These are phyloP conservation scores for Helicoverpa armigera DNA, from an alignment of 1,140 invertebrate species.

Conservation along the genomic window DNA sequence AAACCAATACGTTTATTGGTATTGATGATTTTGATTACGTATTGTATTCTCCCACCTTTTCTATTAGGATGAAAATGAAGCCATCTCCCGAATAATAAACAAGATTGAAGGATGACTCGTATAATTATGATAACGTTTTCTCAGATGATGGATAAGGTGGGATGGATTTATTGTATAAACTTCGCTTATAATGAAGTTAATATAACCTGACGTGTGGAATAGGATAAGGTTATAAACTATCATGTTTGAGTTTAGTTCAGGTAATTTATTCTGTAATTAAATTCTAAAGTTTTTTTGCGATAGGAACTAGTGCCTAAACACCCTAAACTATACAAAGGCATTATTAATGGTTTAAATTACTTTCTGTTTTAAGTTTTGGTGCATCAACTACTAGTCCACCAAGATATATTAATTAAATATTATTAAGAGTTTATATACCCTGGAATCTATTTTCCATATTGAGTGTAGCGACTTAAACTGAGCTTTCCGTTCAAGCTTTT, in stretches of 20 bases:
- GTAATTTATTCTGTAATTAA: too few species aligned
- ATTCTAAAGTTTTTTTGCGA: too few species aligned
- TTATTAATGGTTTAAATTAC: too few species aligned
- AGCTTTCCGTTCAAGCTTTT: conserved; percentile 9
- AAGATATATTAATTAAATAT: too few species aligned
- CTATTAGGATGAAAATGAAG: conserved; percentile 9
- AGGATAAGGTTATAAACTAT: not conserved
- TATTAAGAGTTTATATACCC: not conserved
- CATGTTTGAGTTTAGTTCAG: not conserved
- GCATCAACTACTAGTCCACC: too few species aligned
- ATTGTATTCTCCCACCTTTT: not conserved
- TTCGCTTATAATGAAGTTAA: conserved; percentile 11
- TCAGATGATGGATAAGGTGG: conserved; percentile 40
- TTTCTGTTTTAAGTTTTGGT: too few species aligned
- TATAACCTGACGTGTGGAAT: not conserved
- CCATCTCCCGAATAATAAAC: conserved; percentile 22
- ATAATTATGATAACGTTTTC: conserved; percentile 5
- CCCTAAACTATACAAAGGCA: too few species aligned
- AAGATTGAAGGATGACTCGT: conserved; percentile 26
- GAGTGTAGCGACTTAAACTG: not conserved
- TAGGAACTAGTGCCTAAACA: too few species aligned
- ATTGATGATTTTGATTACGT: too few species aligned
- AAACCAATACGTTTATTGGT: too few species aligned
- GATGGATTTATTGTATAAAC: conserved; percentile 18
- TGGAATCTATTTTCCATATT: not conserved